Evolutionary conservation across 2,113 vertebrate species (phyloP), one percentile per base, ranked within the genome.

Genomic region (Dissostichus mawsoni): DNA sequence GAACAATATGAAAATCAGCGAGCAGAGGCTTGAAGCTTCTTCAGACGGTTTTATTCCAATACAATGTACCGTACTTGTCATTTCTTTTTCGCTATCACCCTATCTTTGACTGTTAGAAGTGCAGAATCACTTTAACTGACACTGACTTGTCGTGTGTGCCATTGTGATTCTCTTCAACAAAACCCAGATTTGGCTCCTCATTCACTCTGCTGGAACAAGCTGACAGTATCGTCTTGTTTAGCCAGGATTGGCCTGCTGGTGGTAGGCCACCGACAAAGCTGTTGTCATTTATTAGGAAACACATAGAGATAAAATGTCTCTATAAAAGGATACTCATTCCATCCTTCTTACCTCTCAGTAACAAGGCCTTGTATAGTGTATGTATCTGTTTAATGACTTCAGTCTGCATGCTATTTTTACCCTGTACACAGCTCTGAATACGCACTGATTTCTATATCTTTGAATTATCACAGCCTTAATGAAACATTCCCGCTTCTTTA

Each of bases 401-500:
- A 29, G 71, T 78, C 80, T 68, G 68, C 64, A 1, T 80, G 78
- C 80, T 91, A 90, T 91, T 90, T 90, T 84, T 85, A 87, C 69
- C 51, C 77, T 5, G 48, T 74, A 62, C 80, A 64, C 82, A 71
- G 71, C 66, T 87, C 76, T 92, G 89, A 92, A 90, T 92, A 78
- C 11, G 67, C 78, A 8, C 89, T 89, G 87, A 88, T 90, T 88
- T 90, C 86, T 90, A 89, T 91, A 92, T 91, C 89, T 90, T 67
- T 86, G 90, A 93, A 93, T 91, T 90, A 92, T 92, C 92, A 14
- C 80, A 55, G 80, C 77, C 76, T 81, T 90, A 92, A 92, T 92
- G 89, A 87, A 91, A 92, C 85, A 87, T 86, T 69, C 75, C 53
- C 23, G 67, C 83, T 92, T 76, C 90, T 92, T 92, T 85, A 93